Evolutionary conservation across 2,888 invertebrate genomes (phyloP), one percentile per base, ranked within the genome.

Genomic region (Dascillus cervinus): DNA sequence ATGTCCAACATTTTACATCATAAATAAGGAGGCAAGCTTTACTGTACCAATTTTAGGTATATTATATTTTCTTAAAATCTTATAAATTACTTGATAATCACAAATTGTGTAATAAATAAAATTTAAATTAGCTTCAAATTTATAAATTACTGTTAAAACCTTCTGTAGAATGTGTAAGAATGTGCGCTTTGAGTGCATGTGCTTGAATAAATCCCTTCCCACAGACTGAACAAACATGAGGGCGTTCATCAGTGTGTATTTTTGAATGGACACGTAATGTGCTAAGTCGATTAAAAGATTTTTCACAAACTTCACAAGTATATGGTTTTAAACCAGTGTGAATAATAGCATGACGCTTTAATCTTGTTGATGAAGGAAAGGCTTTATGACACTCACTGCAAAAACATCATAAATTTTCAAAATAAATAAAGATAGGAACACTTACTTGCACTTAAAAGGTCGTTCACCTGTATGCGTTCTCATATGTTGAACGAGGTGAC

Each of bases 401-500:
- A 17, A 17, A 17, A 17, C 8, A 6, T 17, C 4, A 17, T 17
- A 17, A 6, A 17, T 17, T 17, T 17, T 17, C 8, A 17, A 8
- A 17, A 6, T 17, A 12, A 2, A 8, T 5, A 24, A 3, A 23
- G 2, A n/a, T 4, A 11, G 11, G 5, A 3, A 23, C 14, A 40
- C 39, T 17, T 41, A 44, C 42, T 26, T 37, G 46, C 55, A 56
- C 31, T 53, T 47, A 29, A 44, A 57, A 1, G 57, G 57, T n/a
- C 44, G 37, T 34, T 55, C 56, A 1, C 57, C 57, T 2, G 57
- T 55, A 26, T 57, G 57, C 3, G 43, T 52, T 17, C 58, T 39
- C 43, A 57, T 52, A 31, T 50, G 50, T 32, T 55, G 54, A 2
- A 57, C 56, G 22, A 60, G 39, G 41, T 57, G 56, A 19, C 53